Conservation (phyloP, 2,888 invertebrate genomes). For the Rhamnusium bicolor region DNA sequence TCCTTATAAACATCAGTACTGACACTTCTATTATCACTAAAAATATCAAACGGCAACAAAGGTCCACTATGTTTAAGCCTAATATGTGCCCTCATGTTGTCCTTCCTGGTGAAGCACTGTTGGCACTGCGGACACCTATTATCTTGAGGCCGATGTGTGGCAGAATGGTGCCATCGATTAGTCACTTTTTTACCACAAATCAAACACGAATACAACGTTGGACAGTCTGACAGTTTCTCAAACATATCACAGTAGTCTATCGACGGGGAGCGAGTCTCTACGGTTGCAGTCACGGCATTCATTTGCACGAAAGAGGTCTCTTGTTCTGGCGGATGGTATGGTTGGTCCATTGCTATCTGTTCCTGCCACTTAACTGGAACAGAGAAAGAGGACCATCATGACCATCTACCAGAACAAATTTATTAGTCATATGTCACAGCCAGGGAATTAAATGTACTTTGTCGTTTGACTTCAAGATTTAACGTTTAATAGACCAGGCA, state of each 20-base stretch:
- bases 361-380: slow-evolving; percentile 66
- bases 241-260: slow-evolving; percentile 65
- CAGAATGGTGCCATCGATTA: slow-evolving; percentile 80
- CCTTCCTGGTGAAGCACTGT: slow-evolving; percentile 77
- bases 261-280: slow-evolving; percentile 50
- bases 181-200: slow-evolving; percentile 79
- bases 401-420: slow-evolving; percentile 37
- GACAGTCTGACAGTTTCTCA: slow-evolving; percentile 59
- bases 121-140: slow-evolving; percentile 74
- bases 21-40: not conserved
- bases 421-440: not conserved
- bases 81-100: slow-evolving; percentile 80
- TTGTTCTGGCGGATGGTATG: slow-evolving; percentile 34
- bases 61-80: slow-evolving; percentile 74
- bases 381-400: slow-evolving; percentile 64
- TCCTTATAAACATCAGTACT: not conserved
- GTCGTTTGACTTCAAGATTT: not conserved
- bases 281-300: not conserved
- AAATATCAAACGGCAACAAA: slow-evolving; percentile 21
- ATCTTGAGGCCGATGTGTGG: slow-evolving; percentile 78
- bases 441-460: not conserved
- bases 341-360: slow-evolving; percentile 51
- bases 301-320: slow-evolving; percentile 10
- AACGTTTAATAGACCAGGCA: not conserved
- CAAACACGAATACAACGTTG: slow-evolving; percentile 74